These are phyloP conservation scores for Paratilapia polleni DNA, from an alignment of 2,113 vertebrate genomes.

Conservation along the genomic window DNA sequence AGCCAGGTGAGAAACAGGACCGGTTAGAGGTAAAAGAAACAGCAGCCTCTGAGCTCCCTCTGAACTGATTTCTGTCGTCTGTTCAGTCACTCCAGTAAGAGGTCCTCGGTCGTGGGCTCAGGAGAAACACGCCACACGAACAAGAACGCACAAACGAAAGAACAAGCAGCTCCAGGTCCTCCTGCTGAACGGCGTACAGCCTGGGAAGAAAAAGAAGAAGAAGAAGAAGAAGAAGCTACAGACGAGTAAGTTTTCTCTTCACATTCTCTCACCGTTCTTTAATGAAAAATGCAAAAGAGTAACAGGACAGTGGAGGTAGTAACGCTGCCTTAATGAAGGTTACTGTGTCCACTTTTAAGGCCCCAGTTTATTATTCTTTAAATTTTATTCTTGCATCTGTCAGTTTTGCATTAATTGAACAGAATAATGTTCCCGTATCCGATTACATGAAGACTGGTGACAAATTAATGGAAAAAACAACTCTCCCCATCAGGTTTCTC, in stretches of 20 bases:
- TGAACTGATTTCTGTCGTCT: not conserved
- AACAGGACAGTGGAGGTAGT: not conserved
- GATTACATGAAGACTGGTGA: not conserved
- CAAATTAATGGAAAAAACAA: not conserved
- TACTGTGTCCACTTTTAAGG: no score
- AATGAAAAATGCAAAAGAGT: not conserved
- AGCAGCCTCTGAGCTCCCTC: no score
- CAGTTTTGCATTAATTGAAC: no score
- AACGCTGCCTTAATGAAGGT: no score
- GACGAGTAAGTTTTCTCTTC: slow-evolving; percentile 39
- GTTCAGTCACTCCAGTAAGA: slow-evolving; percentile 37
- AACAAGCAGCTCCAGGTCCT: not conserved
- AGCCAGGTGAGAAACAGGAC: slow-evolving; percentile 40
- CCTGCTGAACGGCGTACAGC: not conserved
- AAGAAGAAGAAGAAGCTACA: not conserved
- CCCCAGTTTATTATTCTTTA: no score
- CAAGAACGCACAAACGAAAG: not conserved
- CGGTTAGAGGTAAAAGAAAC: not conserved
- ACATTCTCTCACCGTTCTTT: no score
- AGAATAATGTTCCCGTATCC: no score
- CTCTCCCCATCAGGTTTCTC: fast-evolving
- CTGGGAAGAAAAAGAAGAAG: slow-evolving; percentile 4
- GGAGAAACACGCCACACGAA: not conserved
- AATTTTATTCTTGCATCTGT: no score
- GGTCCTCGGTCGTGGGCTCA: slow-evolving; percentile 2